These are phyloP conservation scores for Leptocoma aspasia DNA, from an alignment of 2,113 vertebrate genomes.

Conservation along the genomic window DNA sequence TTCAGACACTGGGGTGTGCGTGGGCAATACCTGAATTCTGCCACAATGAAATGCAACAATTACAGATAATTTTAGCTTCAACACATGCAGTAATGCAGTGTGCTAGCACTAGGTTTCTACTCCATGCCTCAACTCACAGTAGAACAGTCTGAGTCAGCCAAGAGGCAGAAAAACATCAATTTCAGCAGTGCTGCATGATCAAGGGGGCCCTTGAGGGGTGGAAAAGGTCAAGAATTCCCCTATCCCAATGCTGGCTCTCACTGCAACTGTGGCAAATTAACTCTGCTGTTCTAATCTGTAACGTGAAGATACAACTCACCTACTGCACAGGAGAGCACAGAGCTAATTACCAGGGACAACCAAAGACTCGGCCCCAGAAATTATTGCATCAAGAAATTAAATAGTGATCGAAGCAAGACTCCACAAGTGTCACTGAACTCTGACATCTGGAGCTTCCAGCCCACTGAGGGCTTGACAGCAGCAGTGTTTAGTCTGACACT, in stretches of 20 bases:
- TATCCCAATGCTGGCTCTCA: neutral
- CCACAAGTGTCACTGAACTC: slow-evolving; percentile 12
- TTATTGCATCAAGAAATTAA: neutral
- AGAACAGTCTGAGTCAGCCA: slow-evolving; percentile 29
- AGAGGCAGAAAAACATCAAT: slow-evolving; percentile 45
- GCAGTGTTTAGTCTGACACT: slow-evolving; percentile 1
- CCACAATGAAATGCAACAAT: neutral
- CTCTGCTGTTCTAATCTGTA: neutral
- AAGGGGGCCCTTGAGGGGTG: slow-evolving; percentile 25
- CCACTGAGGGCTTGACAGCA: neutral
- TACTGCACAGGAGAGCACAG: neutral
- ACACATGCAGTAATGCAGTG: neutral
- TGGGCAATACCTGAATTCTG: neutral
- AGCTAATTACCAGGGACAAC: slow-evolving; percentile 1
- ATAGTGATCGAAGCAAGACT: neutral
- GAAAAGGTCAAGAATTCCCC: slow-evolving; percentile 48
- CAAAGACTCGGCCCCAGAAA: neutral
- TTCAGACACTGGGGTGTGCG: neutral
- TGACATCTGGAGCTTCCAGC: slow-evolving; percentile 10
- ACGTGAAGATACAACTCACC: neutral
- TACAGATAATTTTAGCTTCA: neutral
- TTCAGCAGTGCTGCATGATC: slow-evolving; percentile 4
- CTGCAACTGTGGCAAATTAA: slow-evolving; percentile 7
- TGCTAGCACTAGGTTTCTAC: neutral
- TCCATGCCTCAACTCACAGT: neutral